Base-by-base conservation (phyloP, 37 sponge, comb jelly and placozoan species). In the Hexactinellida sp. region DNA sequence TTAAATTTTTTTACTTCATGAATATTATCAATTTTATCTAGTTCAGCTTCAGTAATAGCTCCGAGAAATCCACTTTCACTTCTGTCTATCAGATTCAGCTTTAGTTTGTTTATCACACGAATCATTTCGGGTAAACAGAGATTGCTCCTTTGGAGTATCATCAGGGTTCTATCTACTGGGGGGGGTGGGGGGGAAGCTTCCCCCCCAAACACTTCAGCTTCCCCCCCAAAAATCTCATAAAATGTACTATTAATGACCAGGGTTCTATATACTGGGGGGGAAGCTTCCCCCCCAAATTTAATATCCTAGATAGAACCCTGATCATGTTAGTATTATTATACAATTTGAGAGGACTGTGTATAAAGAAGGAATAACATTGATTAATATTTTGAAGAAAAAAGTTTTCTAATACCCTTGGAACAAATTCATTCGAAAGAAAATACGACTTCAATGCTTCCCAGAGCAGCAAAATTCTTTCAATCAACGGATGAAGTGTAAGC, bases 371-470 rank as follows among this genome's bases (percentile, higher is more conserved):
- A 23, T 63, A 63, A 28, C 76, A 63, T 63, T 63, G 76, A 23
- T 23, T 41, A 63, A 63, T 7, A 63, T 63, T 28, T 7, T 7
- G 5, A n/a, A 5, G 3, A 63, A 28, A 63, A 63, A 32, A 63
- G 3, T 7, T 63, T 63, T 63, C 25, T 63, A 63, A 63, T 23
- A 63, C 13, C 76, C 76, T 63, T 28, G 76, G 76, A 63, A 23
- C 25, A 23, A 23, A 7, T n/a, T 63, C 76, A 63, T 63, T 63
- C 1, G 76, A 63, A 32, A 63, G 76, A 41, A 63, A 63, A 63
- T 63, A 63, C 3, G 76, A 63, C 34, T 63, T 63, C 30, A 63
- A 25, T 63, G 76, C 76, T 63, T 63, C 76, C 76, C 76, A 63
- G 34, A 63, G 76, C 34, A 32, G 21, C 76, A 63, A 63, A 32